These are phyloP conservation scores for Parnassius glacialis DNA, from an alignment of 2,888 invertebrate genomes.

Conservation along the genomic window DNA sequence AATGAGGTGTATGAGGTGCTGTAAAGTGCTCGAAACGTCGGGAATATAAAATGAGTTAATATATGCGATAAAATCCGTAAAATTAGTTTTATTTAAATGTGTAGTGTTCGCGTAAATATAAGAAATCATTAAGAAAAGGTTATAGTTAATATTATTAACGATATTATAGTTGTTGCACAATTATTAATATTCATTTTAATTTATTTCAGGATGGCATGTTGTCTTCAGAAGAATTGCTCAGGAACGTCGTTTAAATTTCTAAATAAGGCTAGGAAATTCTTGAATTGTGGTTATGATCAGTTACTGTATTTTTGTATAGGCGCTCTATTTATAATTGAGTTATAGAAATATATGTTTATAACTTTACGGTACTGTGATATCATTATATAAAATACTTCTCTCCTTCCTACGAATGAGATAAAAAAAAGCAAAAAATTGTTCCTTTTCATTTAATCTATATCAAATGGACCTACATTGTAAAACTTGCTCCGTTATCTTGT, in stretches of 20 bases:
- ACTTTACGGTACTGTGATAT: conserved; percentile 72
- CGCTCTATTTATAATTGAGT: conserved; percentile 38
- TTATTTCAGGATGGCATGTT: conserved; percentile 79
- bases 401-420: conserved; percentile 19
- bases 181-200: conserved; percentile 28
- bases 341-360: conserved; percentile 40
- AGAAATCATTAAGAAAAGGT: no score
- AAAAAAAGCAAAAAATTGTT: conserved; percentile 13
- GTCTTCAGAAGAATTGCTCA: conserved; percentile 78
- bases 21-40: no score
- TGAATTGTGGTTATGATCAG: conserved; percentile 42
- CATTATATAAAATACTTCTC: conserved; percentile 43
- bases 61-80: no score
- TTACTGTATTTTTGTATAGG: conserved; percentile 44
- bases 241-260: conserved; percentile 63
- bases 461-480: neutral
- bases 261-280: conserved; percentile 32
- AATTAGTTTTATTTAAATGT: no score
- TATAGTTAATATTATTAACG: no score
- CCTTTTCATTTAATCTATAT: conserved; percentile 13
- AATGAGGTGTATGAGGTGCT: no score
- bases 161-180: no score
- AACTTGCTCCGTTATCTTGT: conserved; percentile 43
- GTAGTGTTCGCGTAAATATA: no score
- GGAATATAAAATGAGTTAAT: no score